Base-by-base conservation (phyloP, 2,113 vertebrate species). In the Halichoeres trimaculatus region DNA sequence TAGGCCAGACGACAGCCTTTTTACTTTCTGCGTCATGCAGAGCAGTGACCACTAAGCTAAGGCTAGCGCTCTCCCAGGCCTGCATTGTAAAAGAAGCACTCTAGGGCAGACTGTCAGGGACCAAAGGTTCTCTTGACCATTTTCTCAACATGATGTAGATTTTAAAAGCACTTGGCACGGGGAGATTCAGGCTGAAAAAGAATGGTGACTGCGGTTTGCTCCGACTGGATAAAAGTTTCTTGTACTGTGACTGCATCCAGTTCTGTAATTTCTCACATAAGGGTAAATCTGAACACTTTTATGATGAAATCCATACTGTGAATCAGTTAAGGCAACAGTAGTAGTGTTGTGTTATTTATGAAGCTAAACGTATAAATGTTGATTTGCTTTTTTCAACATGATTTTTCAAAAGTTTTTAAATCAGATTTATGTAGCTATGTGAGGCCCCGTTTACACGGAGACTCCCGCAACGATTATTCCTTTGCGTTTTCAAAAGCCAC, bases 1-100 rank as follows among this genome's bases (percentile, higher is more conserved):
- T 82, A 85, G 79, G 89, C 85, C 81, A 85, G 81, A 71, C 57
- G 73, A 78, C 83, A 81, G 84, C 81, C 83, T 89, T 88, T 90
- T 89, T 78, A 87, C 78, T 85, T 81, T 75, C 53, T 64, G 67
- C 80, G 66, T 87, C 84, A 81, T 70, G 87, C 73, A 77, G 90
- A 56, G 88, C 45, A n/a, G 16, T 76, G 70, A 41, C 41, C 5
- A 63, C 79, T 73, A 62, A 69, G 83, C 85, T 82, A 80, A 63
- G 74, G 65, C 84, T 70, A 65, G 63, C 48, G 7, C 74, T 77
- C 78, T 9, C 26, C 68, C 71, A 4, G 45, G 66, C 58, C 34
- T 2, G 64, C 19, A 64, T 78, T 82, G 69, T 80, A 54, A 89
- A 61, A 81, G 81, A 67, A 58, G 67, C 80, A 75, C 78, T 89